These are phyloP conservation scores for Cynocephalus volans DNA, from an alignment of 2,113 vertebrate species.

Conservation along the genomic window DNA sequence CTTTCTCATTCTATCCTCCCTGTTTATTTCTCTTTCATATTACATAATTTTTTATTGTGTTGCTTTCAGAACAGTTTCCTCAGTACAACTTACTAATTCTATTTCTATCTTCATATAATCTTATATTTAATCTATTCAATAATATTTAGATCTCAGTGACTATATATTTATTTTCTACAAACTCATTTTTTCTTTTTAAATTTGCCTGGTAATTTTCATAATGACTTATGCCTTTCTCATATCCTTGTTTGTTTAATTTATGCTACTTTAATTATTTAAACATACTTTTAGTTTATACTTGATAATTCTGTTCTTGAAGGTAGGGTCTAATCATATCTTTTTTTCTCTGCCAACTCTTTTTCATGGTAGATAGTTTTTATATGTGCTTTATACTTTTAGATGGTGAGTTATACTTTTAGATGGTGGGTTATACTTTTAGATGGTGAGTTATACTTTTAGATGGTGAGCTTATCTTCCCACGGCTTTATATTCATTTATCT, in stretches of 20 bases:
- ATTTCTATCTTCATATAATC: background rate
- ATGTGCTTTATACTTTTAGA: background rate
- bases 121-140: background rate
- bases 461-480: background rate
- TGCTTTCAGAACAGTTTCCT: background rate
- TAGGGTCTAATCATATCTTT: background rate
- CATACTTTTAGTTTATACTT: background rate
- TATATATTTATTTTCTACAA: constrained; percentile 20
- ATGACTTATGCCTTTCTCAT: background rate
- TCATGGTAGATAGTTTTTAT: background rate
- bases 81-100: background rate
- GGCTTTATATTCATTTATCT: background rate
- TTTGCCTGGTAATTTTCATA: background rate
- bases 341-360: background rate
- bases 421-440: background rate
- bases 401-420: background rate
- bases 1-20: background rate
- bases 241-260: background rate
- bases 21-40: background rate
- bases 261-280: constrained; percentile 10
- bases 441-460: background rate
- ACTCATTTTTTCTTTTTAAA: background rate
- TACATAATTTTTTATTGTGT: background rate
- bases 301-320: background rate
- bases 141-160: background rate